Conservation (phyloP, 2,797 vertebrate genomes). For the Champsocephalus gunnari region DNA sequence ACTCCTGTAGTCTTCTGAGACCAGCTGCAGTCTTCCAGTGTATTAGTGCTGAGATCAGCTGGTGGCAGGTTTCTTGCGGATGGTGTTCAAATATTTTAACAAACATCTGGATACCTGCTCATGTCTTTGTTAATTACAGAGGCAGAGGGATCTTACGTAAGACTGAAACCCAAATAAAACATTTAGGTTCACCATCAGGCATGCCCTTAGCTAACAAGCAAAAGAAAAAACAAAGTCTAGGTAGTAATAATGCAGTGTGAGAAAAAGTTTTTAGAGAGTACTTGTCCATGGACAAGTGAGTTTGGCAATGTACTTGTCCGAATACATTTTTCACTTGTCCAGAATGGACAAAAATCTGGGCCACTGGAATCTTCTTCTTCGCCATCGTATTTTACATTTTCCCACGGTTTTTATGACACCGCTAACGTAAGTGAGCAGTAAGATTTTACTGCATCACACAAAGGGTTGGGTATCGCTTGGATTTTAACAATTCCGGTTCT, state of each 20-base stretch:
- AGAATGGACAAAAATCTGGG: too few species aligned
- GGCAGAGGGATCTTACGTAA: conserved; percentile 15
- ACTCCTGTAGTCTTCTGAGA: conserved; percentile 4
- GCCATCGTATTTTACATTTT: too few species aligned
- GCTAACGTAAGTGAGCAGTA: too few species aligned
- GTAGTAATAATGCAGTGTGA: neutral
- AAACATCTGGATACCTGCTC: conserved; percentile 13
- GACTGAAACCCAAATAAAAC: conserved; percentile 29
- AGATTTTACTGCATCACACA: too few species aligned
- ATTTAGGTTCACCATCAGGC: conserved; percentile 21
- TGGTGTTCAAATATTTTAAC: conserved; percentile 24
- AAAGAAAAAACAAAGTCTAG: neutral
- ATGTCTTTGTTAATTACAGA: conserved; percentile 30
- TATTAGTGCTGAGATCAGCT: conserved; percentile 18
- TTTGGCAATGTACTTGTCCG: too few species aligned
- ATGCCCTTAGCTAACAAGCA: conserved; percentile 4
- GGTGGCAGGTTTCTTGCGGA: neutral
- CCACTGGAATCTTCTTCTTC: too few species aligned
- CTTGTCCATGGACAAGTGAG: too few species aligned
- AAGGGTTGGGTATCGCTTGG: too few species aligned
- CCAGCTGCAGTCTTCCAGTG: conserved; percentile 9
- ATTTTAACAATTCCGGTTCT: too few species aligned
- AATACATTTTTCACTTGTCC: too few species aligned
- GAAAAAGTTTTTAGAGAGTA: too few species aligned
- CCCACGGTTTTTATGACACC: too few species aligned